phyloP scores from a whole-genome alignment of 2,888 invertebrate species.

The Phragmatobia fuliginosa region DNA sequence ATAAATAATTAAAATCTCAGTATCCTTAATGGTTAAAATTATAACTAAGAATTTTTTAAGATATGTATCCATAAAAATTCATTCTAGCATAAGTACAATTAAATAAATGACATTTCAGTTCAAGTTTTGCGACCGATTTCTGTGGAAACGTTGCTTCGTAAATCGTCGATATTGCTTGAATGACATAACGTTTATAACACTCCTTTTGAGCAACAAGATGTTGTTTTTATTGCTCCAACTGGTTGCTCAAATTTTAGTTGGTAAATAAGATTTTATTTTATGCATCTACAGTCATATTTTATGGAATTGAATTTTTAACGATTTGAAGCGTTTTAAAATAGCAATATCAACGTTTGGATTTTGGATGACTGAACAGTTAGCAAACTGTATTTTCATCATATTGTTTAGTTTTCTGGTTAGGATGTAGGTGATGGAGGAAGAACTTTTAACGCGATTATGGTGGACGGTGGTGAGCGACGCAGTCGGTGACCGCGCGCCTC shows the following conservation, averaged over 20 bases:
- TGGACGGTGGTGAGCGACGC: conserved; percentile 38
- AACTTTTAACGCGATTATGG: conserved; percentile 14
- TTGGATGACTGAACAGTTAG: not conserved
- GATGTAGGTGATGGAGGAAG: conserved; percentile 25
- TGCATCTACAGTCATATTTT: not conserved
- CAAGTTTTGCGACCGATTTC: not conserved
- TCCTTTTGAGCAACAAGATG: not conserved
- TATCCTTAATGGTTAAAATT: not conserved
- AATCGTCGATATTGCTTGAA: not conserved
- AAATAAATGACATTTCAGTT: not conserved
- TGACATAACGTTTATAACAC: not conserved
- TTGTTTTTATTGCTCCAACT: not conserved
- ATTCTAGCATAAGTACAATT: not conserved
- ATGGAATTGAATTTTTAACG: not conserved
- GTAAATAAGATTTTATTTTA: not conserved
- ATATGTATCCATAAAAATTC: not conserved
- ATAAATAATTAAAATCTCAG: not conserved
- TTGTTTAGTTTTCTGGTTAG: conserved; percentile 6
- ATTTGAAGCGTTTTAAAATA: not conserved
- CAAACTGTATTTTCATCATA: not conserved
- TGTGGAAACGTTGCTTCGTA: not conserved
- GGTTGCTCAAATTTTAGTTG: not conserved
- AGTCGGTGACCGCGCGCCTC: conserved; percentile 70
- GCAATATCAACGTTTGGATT: not conserved
- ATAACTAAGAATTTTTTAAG: not conserved